These are phyloP conservation scores for Tipula unca DNA, from an alignment of 2,888 invertebrate species.

Conservation along the genomic window DNA sequence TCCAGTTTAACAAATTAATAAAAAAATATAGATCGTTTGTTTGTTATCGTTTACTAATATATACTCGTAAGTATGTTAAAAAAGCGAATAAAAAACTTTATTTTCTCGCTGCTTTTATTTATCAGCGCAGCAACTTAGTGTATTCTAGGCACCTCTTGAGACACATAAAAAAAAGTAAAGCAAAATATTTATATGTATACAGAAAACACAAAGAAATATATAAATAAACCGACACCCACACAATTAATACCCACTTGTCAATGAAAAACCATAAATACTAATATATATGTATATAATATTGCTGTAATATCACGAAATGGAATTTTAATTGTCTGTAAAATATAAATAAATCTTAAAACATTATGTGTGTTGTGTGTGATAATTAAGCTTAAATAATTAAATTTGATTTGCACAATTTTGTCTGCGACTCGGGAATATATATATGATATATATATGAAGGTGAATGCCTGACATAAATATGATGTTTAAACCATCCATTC, in stretches of 20 bases:
- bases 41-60: background rate
- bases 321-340: background rate
- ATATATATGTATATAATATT: background rate
- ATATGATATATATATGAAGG: background rate
- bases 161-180: slow-evolving; percentile 9
- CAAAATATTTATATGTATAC: background rate
- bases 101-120: background rate
- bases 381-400: slow-evolving; percentile 8
- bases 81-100: background rate
- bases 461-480: background rate
- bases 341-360: background rate
- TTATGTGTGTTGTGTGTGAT: background rate
- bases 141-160: slow-evolving; percentile 15
- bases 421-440: background rate
- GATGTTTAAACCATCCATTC: background rate
- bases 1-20: background rate
- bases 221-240: background rate
- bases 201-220: slow-evolving; percentile 10
- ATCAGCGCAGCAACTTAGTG: background rate
- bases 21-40: background rate
- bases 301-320: background rate
- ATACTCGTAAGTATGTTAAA: background rate
- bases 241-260: slow-evolving; percentile 16
- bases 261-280: slow-evolving; percentile 1
- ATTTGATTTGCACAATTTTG: background rate